Percentiles rank a stretch among this genome's conserved stretches.
Conservation (phyloP, 2,888 invertebrate species). For the Caenorhabditis sp. region DNA sequence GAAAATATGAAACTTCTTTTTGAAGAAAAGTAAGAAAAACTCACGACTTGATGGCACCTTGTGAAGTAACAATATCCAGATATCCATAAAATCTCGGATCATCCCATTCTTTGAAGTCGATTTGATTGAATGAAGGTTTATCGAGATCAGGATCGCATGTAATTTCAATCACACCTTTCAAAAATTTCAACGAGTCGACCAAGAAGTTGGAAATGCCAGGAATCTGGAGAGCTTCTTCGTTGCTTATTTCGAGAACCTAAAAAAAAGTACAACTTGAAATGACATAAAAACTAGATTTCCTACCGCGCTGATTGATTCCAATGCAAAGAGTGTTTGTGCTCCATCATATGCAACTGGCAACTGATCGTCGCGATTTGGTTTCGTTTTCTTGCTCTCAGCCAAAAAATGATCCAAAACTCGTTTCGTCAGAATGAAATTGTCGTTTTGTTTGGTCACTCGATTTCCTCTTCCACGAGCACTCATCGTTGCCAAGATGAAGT, state of each 20-base stretch:
- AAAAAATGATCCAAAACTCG: conserved; percentile 13
- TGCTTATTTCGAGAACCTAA: conserved; percentile 3
- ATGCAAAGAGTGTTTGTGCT: conserved; percentile 27
- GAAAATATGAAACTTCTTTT: conserved; percentile 1
- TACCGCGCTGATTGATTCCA: conserved; percentile 29
- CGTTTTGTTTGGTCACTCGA: conserved; percentile 27
- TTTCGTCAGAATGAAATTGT: conserved; percentile 25
- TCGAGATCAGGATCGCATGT: conserved; percentile 28
- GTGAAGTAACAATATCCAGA: conserved; percentile 41
- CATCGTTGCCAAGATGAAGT: conserved; percentile 34
- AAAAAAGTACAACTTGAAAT: neutral
- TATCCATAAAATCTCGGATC: conserved; percentile 36
- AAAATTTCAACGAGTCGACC: conserved; percentile 26
- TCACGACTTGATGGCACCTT: conserved; percentile 31
- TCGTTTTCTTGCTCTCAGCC: conserved; percentile 1
- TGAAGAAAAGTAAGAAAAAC: too few relatives aligned
- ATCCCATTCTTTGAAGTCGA: conserved; percentile 30
- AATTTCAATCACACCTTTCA: conserved; percentile 26
- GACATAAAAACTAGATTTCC: neutral
- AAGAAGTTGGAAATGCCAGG: conserved; percentile 19
- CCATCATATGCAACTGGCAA: conserved; percentile 29
- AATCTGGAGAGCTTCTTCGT: conserved; percentile 17
- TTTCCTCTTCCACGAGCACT: conserved; percentile 37
- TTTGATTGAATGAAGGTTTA: conserved; percentile 30
- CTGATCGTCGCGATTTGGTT: neutral